phyloP scores from a whole-genome alignment of 2,797 vertebrate species.

The Megaceryle alcyon region DNA sequence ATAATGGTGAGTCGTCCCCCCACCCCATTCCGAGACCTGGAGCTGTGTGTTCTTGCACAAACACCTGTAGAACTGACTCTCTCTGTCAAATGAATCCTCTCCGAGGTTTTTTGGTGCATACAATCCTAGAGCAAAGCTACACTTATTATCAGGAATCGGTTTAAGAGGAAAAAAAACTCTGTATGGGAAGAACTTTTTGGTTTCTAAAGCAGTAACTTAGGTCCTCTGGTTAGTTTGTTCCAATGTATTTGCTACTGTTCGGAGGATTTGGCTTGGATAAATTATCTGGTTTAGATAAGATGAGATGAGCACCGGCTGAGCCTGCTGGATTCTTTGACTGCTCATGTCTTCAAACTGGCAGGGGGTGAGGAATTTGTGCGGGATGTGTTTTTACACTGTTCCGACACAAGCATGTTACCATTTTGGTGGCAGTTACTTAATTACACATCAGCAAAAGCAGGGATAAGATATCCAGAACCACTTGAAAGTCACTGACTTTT shows the following conservation, averaged over 20 bases:
- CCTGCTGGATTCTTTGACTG: neutral
- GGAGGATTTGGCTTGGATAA: neutral
- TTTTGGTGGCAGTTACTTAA: neutral
- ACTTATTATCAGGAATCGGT: neutral
- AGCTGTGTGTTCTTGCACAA: neutral
- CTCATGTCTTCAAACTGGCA: neutral
- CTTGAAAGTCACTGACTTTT: neutral
- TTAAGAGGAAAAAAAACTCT: neutral
- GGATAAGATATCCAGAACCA: neutral
- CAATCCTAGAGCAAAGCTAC: neutral
- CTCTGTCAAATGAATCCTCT: neutral
- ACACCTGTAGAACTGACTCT: neutral
- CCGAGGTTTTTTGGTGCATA: neutral
- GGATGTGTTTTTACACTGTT: neutral
- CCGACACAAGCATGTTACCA: neutral
- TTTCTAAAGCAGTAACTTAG: neutral
- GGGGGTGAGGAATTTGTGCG: neutral
- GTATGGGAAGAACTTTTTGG: neutral
- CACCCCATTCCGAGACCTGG: neutral
- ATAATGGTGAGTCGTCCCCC: conserved; percentile 84
- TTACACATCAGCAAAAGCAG: neutral
- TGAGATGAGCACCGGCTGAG: neutral
- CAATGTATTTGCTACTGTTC: neutral
- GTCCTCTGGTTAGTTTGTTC: neutral
- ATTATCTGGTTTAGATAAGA: neutral